Evolutionary conservation across 2,113 vertebrate species (phyloP).

Genomic region (Scomber colias): DNA sequence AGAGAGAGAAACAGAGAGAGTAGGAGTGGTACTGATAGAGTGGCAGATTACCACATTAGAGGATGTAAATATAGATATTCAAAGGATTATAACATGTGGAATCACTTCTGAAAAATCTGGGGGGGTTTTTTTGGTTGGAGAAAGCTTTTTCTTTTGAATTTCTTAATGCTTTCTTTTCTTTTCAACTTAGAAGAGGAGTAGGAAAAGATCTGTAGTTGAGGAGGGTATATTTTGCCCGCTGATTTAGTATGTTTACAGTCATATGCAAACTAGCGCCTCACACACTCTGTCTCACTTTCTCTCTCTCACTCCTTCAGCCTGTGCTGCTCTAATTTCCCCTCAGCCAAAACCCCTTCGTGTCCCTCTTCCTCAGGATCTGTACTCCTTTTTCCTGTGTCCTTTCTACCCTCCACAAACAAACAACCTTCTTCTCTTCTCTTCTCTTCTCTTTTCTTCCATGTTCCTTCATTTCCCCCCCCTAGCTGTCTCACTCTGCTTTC

Average conservation of each 20-base stretch:
- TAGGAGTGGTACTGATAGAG: not conserved
- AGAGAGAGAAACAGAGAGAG: slow-evolving; percentile 7
- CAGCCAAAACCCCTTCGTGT: slow-evolving; percentile 58
- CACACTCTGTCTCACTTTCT: slow-evolving; percentile 4
- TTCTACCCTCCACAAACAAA: slow-evolving; percentile 12
- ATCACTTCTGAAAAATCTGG: slow-evolving; percentile 1
- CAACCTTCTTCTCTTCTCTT: slow-evolving; percentile 19
- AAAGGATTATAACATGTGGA: slow-evolving; percentile 25
- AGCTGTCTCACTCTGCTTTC: slow-evolving; percentile 21
- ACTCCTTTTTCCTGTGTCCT: slow-evolving; percentile 36
- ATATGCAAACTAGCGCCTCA: slow-evolving; percentile 17
- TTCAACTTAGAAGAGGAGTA: not conserved
- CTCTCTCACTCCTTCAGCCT: slow-evolving; percentile 35
- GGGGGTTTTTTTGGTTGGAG: not conserved
- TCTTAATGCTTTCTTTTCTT: not conserved
- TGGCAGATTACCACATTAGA: slow-evolving; percentile 34
- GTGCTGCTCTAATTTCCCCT: slow-evolving; percentile 50
- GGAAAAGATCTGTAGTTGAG: not conserved
- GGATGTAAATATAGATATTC: slow-evolving; percentile 37
- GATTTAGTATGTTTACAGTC: slow-evolving; percentile 42
- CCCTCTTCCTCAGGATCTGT: slow-evolving; percentile 64
- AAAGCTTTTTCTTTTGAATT: not conserved
- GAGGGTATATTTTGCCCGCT: slow-evolving; percentile 2
- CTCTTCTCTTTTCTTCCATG: slow-evolving; percentile 6
- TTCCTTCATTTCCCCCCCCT: slow-evolving; percentile 44